These are phyloP conservation scores for Okapia johnstoni DNA, from an alignment of 2,113 vertebrate species.

Conservation along the genomic window DNA sequence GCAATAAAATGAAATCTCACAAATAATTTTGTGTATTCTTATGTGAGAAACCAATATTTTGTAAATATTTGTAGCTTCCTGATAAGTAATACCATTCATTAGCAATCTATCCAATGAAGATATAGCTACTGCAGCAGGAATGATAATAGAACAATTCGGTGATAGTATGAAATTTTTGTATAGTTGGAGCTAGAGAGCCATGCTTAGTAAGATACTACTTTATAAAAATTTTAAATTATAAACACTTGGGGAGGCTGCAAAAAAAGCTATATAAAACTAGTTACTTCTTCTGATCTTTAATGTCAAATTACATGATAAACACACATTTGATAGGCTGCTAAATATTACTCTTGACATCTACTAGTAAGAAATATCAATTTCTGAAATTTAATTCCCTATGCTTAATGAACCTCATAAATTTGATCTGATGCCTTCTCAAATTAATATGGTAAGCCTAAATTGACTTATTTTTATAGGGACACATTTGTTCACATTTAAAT, in stretches of 20 bases:
- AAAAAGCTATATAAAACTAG: neutral
- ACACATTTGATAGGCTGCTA: slow-evolving; percentile 78
- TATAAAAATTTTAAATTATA: neutral
- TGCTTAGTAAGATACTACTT: neutral
- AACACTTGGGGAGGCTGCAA: neutral
- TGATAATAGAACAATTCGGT: neutral
- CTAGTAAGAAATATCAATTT: slow-evolving; percentile 83
- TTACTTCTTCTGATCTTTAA: slow-evolving; percentile 53
- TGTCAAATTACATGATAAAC: slow-evolving; percentile 75
- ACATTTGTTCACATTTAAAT: slow-evolving; percentile 82
- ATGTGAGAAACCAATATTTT: neutral
- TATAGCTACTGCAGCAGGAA: neutral
- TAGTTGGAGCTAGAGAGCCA: neutral
- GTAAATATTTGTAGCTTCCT: neutral
- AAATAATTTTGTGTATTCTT: neutral
- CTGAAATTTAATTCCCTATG: slow-evolving; percentile 85
- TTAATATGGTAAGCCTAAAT: slow-evolving; percentile 84
- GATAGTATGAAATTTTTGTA: neutral
- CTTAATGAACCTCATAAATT: slow-evolving; percentile 87
- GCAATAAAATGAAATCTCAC: neutral
- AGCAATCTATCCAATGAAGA: neutral
- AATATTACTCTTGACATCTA: slow-evolving; percentile 81
- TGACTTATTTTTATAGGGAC: slow-evolving; percentile 80
- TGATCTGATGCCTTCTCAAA: slow-evolving; percentile 82
- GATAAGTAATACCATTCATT: neutral